These are phyloP conservation scores for Amyelois transitella DNA, from an alignment of 1,140 invertebrate species.

Conservation along the genomic window DNA sequence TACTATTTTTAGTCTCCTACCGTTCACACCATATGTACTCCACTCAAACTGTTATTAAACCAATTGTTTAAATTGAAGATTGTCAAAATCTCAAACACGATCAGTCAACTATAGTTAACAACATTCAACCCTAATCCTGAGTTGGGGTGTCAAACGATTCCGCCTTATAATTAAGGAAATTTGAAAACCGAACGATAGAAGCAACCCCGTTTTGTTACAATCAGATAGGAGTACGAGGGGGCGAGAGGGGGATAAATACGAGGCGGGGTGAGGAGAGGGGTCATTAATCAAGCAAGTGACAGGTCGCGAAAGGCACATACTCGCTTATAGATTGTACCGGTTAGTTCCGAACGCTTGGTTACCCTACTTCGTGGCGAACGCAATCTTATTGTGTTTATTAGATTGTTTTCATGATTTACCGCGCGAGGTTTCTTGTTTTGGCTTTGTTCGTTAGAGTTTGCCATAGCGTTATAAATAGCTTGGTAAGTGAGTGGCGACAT, in stretches of 20 bases:
- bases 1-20: too few species aligned
- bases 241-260: background rate
- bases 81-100: conserved; percentile 6
- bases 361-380: background rate
- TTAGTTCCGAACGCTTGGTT: conserved; percentile 29
- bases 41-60: background rate
- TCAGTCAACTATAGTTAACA: conserved; percentile 13
- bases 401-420: background rate
- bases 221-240: conserved; percentile 29
- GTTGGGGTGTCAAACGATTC: conserved; percentile 41
- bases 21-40: background rate
- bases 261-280: conserved; percentile 17
- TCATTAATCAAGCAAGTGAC: conserved; percentile 57
- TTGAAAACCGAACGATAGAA: conserved; percentile 54
- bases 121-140: conserved; percentile 13
- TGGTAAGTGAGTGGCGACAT: background rate
- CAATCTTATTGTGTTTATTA: background rate
- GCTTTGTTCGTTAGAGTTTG: background rate
- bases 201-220: conserved; percentile 33
- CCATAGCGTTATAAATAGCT: background rate
- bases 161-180: conserved; percentile 64
- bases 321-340: conserved; percentile 35
- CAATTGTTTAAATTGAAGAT: conserved; percentile 5
- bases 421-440: background rate
- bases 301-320: conserved; percentile 44